Conservation (phyloP, 2,888 invertebrate genomes). For the Dusona sp. region DNA sequence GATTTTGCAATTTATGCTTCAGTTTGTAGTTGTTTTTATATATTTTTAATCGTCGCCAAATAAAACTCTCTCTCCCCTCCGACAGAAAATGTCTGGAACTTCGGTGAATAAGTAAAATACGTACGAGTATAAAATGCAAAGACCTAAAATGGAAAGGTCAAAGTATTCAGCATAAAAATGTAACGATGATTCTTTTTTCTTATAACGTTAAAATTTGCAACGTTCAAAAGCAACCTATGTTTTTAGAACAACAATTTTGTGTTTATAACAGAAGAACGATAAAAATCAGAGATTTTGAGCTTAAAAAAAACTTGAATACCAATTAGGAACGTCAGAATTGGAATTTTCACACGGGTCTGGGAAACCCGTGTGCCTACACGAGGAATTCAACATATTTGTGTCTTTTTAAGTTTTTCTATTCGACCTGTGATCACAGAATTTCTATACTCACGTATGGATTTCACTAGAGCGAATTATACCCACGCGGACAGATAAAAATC, state of each 20-base stretch:
- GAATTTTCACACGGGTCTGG: not conserved
- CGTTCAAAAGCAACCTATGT: not conserved
- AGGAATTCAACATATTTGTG: not conserved
- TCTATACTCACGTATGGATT: not conserved
- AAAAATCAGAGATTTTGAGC: not conserved
- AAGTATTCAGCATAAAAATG: not conserved
- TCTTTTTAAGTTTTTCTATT: not conserved
- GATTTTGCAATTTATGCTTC: not conserved
- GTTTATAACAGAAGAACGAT: not conserved
- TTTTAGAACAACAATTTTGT: not conserved
- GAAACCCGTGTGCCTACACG: not conserved
- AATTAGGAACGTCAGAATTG: not conserved
- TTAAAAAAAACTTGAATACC: not conserved
- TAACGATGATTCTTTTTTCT: not conserved
- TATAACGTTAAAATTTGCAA: not conserved
- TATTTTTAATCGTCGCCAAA: not conserved
- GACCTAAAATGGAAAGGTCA: not conserved
- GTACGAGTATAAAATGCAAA: not conserved
- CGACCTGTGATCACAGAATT: not conserved
- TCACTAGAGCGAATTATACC: not conserved
- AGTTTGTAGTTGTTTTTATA: too few species aligned
- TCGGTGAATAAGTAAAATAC: not conserved
- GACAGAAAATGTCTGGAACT: not conserved
- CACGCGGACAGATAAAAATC: conserved; percentile 6
- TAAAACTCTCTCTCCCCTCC: not conserved